Percentiles rank a stretch among this genome's conserved stretches.
phyloP scores from a whole-genome alignment of 2,797 vertebrate species.

The Rhyacichthys aspro region DNA sequence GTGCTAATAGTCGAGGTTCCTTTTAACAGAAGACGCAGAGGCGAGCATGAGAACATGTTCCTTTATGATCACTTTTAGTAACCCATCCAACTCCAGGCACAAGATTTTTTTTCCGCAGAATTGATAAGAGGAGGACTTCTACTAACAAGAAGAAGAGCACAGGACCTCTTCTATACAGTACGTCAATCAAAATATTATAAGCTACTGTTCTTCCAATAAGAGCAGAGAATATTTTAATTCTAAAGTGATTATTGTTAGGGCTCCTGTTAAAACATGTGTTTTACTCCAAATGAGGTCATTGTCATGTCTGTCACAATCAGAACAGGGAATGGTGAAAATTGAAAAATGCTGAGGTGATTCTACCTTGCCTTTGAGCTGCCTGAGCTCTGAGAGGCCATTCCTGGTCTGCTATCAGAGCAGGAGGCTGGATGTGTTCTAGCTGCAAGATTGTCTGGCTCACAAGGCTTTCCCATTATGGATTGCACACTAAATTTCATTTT shows the following conservation, averaged over 20 bases:
- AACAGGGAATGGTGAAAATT: conserved; percentile 30
- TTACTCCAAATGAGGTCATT: conserved; percentile 34
- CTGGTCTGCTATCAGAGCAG: conserved; percentile 22
- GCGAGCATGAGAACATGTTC: too few species aligned
- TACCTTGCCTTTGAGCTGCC: conserved; percentile 5
- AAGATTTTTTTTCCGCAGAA: background rate
- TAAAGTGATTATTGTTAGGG: background rate
- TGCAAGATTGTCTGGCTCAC: conserved; percentile 40
- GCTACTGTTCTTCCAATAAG: conserved; percentile 1
- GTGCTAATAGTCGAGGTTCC: too few species aligned
- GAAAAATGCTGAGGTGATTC: conserved; percentile 22
- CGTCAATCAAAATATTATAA: background rate
- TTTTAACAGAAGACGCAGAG: too few species aligned
- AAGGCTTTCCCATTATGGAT: conserved; percentile 34
- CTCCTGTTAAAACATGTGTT: conserved; percentile 12
- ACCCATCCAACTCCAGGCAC: too few species aligned
- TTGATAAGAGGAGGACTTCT: background rate
- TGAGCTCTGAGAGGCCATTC: conserved; percentile 30
- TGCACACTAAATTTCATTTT: conserved; percentile 53
- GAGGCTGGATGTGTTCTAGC: conserved; percentile 9
- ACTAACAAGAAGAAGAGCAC: too few species aligned
- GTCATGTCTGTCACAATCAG: conserved; percentile 26
- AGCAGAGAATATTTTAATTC: background rate
- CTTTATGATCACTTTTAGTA: too few species aligned
- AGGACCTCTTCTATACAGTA: background rate